Percentiles rank a stretch among this genome's conserved stretches.
These are phyloP conservation scores for Dipodomys spectabilis DNA, from an alignment of 2,113 vertebrate species.

Conservation along the genomic window DNA sequence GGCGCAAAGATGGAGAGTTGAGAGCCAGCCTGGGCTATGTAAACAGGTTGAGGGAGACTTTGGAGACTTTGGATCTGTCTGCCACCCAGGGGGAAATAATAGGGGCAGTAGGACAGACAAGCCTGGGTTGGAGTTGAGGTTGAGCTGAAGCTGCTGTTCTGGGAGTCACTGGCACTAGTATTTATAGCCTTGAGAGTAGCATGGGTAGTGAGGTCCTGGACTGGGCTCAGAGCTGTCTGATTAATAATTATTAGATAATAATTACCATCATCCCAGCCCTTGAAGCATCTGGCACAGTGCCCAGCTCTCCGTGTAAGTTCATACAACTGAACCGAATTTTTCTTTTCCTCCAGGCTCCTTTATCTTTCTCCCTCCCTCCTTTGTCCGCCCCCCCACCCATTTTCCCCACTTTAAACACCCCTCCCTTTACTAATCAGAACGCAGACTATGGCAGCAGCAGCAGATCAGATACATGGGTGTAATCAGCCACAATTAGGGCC, in stretches of 20 bases:
- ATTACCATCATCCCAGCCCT: conserved; percentile 11
- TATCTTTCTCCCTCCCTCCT: no score
- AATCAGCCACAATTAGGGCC: neutral
- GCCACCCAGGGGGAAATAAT: neutral
- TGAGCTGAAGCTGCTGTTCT: neutral
- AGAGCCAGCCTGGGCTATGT: neutral
- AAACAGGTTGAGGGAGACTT: no score
- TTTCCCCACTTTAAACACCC: neutral
- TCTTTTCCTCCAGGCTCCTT: neutral
- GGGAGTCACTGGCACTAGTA: neutral
- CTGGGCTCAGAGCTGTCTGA: conserved; percentile 12
- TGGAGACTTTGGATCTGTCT: no score
- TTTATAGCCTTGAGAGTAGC: neutral
- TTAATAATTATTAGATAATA: conserved; percentile 51
- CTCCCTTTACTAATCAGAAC: neutral
- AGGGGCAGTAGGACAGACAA: neutral
- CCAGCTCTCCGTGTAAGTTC: neutral
- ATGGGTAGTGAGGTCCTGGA: neutral
- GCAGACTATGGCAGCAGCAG: no score
- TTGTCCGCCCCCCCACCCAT: no score
- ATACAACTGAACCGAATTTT: neutral
- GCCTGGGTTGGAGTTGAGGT: neutral
- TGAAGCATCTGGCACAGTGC: conserved; percentile 23
- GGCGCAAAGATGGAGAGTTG: neutral
- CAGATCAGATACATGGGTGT: neutral